Evolutionary conservation across 2,888 invertebrate genomes (phyloP).

Genomic region (Peribatodes rhomboidaria): DNA sequence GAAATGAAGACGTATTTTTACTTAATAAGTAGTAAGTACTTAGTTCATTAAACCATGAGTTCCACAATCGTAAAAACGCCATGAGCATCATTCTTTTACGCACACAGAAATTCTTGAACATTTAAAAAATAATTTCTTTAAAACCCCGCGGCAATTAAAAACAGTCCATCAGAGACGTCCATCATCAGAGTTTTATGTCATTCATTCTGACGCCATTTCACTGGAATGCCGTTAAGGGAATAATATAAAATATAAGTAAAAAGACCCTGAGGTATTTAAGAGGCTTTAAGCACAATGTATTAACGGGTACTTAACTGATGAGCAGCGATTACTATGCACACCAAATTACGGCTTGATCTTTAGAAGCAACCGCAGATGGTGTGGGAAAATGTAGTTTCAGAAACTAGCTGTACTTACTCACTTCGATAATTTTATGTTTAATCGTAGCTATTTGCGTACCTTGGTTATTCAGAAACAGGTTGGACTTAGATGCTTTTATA

Average conservation of each 20-base stretch:
- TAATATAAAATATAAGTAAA: conserved; percentile 20
- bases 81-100: neutral
- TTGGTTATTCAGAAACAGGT: too few species aligned
- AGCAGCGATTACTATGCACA: conserved; percentile 15
- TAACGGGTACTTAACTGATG: conserved; percentile 22
- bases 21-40: too few species aligned
- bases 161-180: conserved; percentile 22
- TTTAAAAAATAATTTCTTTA: conserved; percentile 5
- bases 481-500: too few species aligned
- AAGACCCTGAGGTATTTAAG: conserved; percentile 15
- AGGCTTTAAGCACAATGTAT: conserved; percentile 19
- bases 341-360: conserved; percentile 13
- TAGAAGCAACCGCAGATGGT: neutral
- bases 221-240: conserved; percentile 19
- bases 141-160: conserved; percentile 30
- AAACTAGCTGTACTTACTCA: neutral
- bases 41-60: neutral
- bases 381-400: conserved; percentile 18
- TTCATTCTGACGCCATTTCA: conserved; percentile 23
- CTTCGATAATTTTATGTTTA: too few species aligned
- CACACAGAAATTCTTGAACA: neutral
- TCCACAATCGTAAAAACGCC: neutral
- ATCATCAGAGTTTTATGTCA: conserved; percentile 32
- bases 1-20: too few species aligned
- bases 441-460: too few species aligned